phyloP scores from a whole-genome alignment of 2,797 vertebrate genomes.

The Eulemur albifrons region DNA sequence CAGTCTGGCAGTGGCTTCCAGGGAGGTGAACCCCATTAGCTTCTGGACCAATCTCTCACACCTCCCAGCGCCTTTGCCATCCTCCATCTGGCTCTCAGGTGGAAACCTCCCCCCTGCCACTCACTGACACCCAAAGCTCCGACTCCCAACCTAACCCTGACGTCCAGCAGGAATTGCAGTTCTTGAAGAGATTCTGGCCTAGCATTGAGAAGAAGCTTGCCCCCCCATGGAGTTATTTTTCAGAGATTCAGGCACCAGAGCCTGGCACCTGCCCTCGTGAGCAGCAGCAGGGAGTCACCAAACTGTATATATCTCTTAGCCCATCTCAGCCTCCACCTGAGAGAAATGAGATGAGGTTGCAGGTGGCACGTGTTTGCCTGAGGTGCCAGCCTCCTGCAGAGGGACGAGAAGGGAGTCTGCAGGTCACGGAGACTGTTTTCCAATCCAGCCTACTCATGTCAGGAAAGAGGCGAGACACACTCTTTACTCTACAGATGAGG shows the following conservation, averaged over 20 bases:
- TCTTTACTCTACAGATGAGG: not conserved
- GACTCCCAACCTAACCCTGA: not conserved
- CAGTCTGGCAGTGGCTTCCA: not conserved
- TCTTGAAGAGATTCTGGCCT: not conserved
- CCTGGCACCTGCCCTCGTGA: not conserved
- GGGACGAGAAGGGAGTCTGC: slow-evolving; percentile 23
- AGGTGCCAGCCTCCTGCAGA: not conserved
- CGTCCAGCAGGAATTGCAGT: too few relatives aligned
- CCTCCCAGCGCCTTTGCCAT: not conserved
- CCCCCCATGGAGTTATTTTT: rapidly evolving
- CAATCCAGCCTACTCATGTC: slow-evolving; percentile 65
- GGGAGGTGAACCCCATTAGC: not conserved
- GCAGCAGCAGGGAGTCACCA: not conserved
- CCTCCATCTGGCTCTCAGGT: not conserved
- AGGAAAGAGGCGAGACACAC: not conserved
- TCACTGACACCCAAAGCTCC: not conserved
- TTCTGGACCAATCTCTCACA: not conserved
- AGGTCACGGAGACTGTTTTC: slow-evolving; percentile 44
- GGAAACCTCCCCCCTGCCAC: too few relatives aligned
- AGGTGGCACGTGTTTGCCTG: not conserved
- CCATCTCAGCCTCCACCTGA: not conserved
- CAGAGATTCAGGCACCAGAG: not conserved
- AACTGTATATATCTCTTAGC: slow-evolving; percentile 59
- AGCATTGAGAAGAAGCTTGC: not conserved
- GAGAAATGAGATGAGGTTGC: not conserved